Conservation (phyloP, 2,888 invertebrate species). For the Philaethria dido region DNA sequence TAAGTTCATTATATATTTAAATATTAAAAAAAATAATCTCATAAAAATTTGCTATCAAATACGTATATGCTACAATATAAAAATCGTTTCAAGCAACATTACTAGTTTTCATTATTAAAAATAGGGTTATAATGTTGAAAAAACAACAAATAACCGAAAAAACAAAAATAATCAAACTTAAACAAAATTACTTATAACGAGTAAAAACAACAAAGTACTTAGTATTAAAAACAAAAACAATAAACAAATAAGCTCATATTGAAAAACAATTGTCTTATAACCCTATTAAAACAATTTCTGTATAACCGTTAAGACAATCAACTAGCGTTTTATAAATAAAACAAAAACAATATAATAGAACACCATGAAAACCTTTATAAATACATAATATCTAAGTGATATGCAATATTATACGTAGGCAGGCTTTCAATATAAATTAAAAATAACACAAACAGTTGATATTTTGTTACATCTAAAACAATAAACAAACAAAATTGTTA, state of each 20-base stretch:
- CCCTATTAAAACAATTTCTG: constrained; percentile 30
- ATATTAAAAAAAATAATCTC: constrained; percentile 60
- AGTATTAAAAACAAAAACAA: neutral
- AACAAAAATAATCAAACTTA: constrained; percentile 12
- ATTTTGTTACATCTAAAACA: constrained; percentile 11
- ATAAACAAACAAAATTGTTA: neutral
- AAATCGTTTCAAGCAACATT: constrained; percentile 50
- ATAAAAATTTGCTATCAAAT: constrained; percentile 69
- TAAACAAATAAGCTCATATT: constrained; percentile 42
- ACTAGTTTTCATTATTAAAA: constrained; percentile 38
- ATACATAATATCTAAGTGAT: constrained; percentile 74
- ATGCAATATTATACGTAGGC: constrained; percentile 81
- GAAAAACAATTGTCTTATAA: constrained; percentile 48
- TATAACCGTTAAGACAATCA: constrained; percentile 27
- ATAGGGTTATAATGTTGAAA: constrained; percentile 33
- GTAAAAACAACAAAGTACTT: neutral
- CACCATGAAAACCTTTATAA: constrained; percentile 45
- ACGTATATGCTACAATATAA: constrained; percentile 59
- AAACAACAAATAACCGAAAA: constrained; percentile 27
- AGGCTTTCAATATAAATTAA: constrained; percentile 62
- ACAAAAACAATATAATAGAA: constrained; percentile 42
- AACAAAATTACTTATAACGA: constrained; percentile 17
- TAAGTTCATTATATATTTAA: constrained; percentile 51
- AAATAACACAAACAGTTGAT: constrained; percentile 25
- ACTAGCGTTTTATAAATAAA: constrained; percentile 45